Evolutionary conservation across 2,888 invertebrate species (phyloP), one percentile per base, ranked within the genome.

Genomic region (Heliconius cydno): DNA sequence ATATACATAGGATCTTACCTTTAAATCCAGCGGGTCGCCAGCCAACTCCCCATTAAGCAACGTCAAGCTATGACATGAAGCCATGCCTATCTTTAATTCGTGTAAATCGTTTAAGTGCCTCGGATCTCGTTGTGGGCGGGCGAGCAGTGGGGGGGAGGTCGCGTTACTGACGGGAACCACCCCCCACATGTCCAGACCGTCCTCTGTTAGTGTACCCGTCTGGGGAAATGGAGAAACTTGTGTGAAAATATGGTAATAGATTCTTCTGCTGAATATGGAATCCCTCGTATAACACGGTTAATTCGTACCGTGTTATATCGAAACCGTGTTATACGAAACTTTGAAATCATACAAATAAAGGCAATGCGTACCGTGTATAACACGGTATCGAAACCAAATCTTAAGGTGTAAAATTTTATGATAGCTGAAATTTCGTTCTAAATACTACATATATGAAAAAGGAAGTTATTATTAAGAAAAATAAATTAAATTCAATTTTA

Each of bases 141-240:
- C 90, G 73, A 92, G 88, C 0, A 85, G 87, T 3, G 89, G 86
- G 2, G 91, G 91, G 1, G 76, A 19, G 0, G 86, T 86, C 15
- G 90, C 89, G 0, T 83, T 79, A 34, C 88, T 89, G 12, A 89
- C 95, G 0, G 98, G 97, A 3, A 99, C 97, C 6, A 98, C 97
- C 66, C 98, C 99, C 97, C 98, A 98, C 96, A 99, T 97, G 92
- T 99, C 99, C 41, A 99, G 92, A 0, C 99, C 99, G 89, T 99
- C 99, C 91, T 99, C 99, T 0, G 99, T 99, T 81, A 99, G 91
- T 0, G 99, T 99, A 19, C 99, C 99, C 28, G 99, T 99, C 97
- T 98, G 90, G 22, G 28, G n/a, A 52, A 9, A 13, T 4, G 68
- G 30, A 10, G n/a, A 38, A 10, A 0, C 0, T 71, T 41, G 4